These are phyloP conservation scores for Drosophila watanabei DNA, from an alignment of 1,140 invertebrate genomes.

Conservation along the genomic window DNA sequence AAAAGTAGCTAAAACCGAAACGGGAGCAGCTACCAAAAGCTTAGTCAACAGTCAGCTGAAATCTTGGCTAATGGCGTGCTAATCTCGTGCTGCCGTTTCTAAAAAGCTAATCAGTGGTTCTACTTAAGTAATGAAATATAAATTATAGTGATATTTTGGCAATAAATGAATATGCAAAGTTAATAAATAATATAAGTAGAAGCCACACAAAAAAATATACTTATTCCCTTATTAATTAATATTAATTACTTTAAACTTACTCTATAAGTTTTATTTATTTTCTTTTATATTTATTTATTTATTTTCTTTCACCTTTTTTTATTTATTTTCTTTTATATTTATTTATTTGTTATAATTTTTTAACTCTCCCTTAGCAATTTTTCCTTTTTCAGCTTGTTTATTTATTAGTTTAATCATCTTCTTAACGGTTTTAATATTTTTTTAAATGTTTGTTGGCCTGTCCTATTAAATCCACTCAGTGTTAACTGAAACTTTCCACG, in stretches of 20 bases:
- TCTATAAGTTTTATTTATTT: not conserved
- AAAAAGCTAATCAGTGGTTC: not conserved
- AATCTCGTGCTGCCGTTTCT: constrained; percentile 66
- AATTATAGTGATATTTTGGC: not conserved
- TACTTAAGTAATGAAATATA: not conserved
- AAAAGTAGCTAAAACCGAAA: constrained; percentile 9
- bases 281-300: too few species aligned
- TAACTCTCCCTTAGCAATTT: not conserved
- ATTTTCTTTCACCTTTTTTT: too few species aligned
- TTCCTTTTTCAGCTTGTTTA: not conserved
- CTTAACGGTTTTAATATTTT: not conserved
- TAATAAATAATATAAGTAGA: not conserved
- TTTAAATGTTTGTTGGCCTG: not conserved
- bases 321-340: not conserved
- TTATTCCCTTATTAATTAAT: not conserved
- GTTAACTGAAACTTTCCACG: not conserved
- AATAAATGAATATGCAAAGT: not conserved
- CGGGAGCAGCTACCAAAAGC: constrained; percentile 69
- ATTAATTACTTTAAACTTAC: not conserved
- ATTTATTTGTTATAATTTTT: not conserved
- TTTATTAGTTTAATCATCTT: constrained; percentile 5
- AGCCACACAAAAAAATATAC: not conserved
- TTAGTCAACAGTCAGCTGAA: constrained; percentile 64
- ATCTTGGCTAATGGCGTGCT: constrained; percentile 56
- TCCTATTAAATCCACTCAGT: not conserved